Base-by-base conservation (phyloP, 2,888 invertebrate genomes). In the Acronicta leporina region DNA sequence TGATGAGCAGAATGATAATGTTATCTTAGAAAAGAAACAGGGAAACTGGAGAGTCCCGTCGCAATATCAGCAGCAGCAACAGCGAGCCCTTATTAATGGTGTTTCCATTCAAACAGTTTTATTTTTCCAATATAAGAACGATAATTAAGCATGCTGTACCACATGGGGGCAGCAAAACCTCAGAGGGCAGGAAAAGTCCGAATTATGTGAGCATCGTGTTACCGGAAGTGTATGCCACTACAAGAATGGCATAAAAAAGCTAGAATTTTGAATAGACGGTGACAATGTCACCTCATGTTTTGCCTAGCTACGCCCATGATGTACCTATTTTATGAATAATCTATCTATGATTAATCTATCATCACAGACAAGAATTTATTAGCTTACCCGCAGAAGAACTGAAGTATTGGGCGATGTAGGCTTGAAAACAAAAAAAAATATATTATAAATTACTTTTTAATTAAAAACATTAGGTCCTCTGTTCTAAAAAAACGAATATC, bases 401-500 rank as follows among this genome's bases (percentile, higher is more conserved):
- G 89, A 94, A 92, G 91, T 90, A 93, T 84, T 93, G 93, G 75
- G 91, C 91, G 86, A 93, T 88, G 94, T 88, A 90, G 54, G 92
- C 94, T 94, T 90, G 83, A 87, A 90, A 88, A 83, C 65, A 86
- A 71, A 81, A 80, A 80, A 82, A 69, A 78, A n/a, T n/a, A n/a
- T n/a, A n/a, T n/a, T 49, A 45, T 62, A 57, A 58, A 57, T 67
- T 61, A 63, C 25, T 68, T 40, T 53, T 42, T 14, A 35, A 51
- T 38, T 1, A 41, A 0, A 13, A 14, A 20, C 2, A 9, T n/a
- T 25, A n/a, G 5, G 8, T 2, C 10, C 16, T 48, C 9, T 14
- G 2, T 25, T 49, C 13, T 35, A 38, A 38, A 38, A 38, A 43
- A 11, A 43, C n/a, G 2, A n/a, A 44, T 33, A 11, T 16, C 27